A percentile compares a stretch with the other conserved stretches of the same genome.
Evolutionary conservation across 2,797 vertebrate genomes (phyloP).

Genomic region (Sebastes trivittatus): DNA sequence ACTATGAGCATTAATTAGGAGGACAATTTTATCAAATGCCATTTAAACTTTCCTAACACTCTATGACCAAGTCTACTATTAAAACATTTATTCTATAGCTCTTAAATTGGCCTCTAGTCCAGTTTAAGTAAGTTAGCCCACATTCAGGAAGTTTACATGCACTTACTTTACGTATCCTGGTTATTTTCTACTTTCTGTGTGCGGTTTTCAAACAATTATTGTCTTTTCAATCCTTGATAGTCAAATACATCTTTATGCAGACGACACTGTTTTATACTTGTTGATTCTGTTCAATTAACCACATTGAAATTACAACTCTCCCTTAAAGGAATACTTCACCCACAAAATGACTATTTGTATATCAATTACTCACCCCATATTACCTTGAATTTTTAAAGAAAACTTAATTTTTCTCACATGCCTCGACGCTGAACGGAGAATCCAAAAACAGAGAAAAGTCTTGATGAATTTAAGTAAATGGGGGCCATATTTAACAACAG

Average conservation of each 20-base stretch:
- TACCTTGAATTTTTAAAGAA: too few relatives aligned
- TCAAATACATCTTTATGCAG: neutral
- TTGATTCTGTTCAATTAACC: neutral
- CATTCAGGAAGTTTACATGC: neutral
- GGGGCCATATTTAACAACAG: too few relatives aligned
- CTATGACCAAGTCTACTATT: neutral
- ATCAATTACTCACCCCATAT: too few relatives aligned
- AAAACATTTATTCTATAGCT: slow-evolving; percentile 10
- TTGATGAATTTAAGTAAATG: too few relatives aligned
- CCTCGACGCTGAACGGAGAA: too few relatives aligned
- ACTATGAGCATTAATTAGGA: slow-evolving; percentile 16
- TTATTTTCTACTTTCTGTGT: neutral
- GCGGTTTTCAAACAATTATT: neutral
- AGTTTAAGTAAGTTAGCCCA: slow-evolving; percentile 13
- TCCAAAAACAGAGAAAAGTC: too few relatives aligned
- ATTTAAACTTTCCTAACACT: neutral
- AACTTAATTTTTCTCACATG: too few relatives aligned
- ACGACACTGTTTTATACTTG: neutral
- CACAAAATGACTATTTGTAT: too few relatives aligned
- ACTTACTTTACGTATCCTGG: neutral
- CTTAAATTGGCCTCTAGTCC: slow-evolving; percentile 1
- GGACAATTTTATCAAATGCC: neutral
- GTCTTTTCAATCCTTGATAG: neutral
- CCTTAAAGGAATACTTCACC: too few relatives aligned
- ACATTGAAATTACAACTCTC: too few relatives aligned